A percentile compares a stretch with the other conserved stretches of the same genome.
phyloP scores from a whole-genome alignment of 2,797 vertebrate genomes.

The Lates japonicus region DNA sequence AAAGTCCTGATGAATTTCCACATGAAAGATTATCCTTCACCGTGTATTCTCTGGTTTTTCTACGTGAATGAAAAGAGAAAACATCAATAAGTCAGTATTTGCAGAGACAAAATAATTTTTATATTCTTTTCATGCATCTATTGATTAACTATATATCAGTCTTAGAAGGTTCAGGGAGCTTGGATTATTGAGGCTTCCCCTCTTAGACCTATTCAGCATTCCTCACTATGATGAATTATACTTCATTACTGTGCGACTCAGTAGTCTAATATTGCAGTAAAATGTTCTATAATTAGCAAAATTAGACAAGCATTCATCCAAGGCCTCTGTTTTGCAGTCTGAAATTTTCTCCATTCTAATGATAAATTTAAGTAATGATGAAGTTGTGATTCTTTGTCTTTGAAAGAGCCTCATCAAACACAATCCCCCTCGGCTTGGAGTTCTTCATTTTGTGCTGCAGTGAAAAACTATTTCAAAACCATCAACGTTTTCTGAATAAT shows the following conservation, averaged over 20 bases:
- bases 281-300: constrained; percentile 59
- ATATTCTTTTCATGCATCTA: not conserved
- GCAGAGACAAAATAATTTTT: constrained; percentile 9
- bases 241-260: constrained; percentile 37
- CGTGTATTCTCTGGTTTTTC: not conserved
- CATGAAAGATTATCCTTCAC: not conserved
- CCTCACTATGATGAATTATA: constrained; percentile 35
- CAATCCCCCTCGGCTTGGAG: constrained; percentile 11
- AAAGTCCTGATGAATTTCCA: not conserved
- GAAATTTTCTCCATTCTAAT: constrained; percentile 52
- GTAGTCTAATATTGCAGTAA: constrained; percentile 46
- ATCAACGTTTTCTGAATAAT: constrained; percentile 69
- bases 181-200: constrained; percentile 26
- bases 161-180: not conserved
- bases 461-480: constrained; percentile 58
- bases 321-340: constrained; percentile 35
- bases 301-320: constrained; percentile 60
- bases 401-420: constrained; percentile 59
- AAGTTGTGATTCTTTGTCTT: constrained; percentile 56
- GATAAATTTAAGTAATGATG: constrained; percentile 57
- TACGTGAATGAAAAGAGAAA: constrained; percentile 7
- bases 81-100: constrained; percentile 16
- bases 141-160: constrained; percentile 27
- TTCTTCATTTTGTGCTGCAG: constrained; percentile 46
- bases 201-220: constrained; percentile 15